A percentile compares a stretch with the other conserved stretches of the same genome.
Evolutionary conservation across 2,113 vertebrate genomes (phyloP).

Genomic region (Corythaeola cristata): DNA sequence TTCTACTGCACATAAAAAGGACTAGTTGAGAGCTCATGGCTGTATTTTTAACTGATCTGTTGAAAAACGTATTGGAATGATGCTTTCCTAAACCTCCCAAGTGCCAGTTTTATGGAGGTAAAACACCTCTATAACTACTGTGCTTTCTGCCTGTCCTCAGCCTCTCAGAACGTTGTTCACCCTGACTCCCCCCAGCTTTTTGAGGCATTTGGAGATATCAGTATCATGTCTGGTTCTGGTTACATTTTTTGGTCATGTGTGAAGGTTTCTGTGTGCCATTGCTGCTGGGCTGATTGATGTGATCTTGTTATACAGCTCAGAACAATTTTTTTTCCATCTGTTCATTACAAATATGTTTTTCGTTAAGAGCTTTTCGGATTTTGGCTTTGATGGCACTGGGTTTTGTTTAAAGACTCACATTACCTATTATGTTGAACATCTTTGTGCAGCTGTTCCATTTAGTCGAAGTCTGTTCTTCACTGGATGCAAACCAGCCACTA

Average conservation of each 20-base stretch:
- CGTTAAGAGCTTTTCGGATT: not conserved
- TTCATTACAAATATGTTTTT: not conserved
- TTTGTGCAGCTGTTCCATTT: not conserved
- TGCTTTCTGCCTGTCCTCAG: not conserved
- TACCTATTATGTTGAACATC: not conserved
- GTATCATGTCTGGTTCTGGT: not conserved
- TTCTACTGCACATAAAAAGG: not conserved
- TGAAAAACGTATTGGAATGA: not conserved
- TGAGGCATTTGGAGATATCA: not conserved
- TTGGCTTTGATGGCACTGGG: not conserved
- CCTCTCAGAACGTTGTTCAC: not conserved
- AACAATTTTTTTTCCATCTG: not conserved
- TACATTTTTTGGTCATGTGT: not conserved
- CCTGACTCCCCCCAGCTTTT: not conserved
- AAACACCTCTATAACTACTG: not conserved
- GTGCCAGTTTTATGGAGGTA: not conserved
- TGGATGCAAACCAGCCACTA: not conserved
- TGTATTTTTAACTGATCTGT: not conserved
- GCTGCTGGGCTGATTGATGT: not conserved
- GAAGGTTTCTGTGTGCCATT: not conserved
- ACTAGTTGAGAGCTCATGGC: not conserved
- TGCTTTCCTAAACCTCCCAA: not conserved
- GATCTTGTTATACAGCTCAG: not conserved
- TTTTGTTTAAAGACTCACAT: not conserved
- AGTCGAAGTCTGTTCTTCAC: not conserved